Evolutionary conservation across 2,797 vertebrate species (phyloP).

Genomic region (Sebastes nivosus): DNA sequence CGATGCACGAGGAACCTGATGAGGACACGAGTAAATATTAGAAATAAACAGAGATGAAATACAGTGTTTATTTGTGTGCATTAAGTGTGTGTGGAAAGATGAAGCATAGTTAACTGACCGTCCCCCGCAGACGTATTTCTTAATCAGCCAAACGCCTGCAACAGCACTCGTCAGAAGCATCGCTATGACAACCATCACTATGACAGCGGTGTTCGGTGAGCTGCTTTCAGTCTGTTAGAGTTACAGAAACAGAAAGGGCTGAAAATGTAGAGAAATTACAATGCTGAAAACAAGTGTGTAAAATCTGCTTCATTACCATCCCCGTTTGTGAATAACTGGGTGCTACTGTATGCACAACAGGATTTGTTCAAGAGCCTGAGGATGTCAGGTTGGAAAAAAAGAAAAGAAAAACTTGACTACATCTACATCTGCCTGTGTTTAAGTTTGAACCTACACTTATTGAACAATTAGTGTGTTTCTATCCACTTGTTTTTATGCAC

Average conservation of each 20-base stretch:
- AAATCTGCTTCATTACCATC: not conserved
- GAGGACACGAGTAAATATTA: constrained; percentile 1
- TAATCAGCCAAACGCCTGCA: constrained; percentile 87
- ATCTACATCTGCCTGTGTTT: too few relatives aligned
- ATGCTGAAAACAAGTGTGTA: not conserved
- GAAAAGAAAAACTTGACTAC: too few relatives aligned
- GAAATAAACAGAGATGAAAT: not conserved
- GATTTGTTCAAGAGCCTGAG: not conserved
- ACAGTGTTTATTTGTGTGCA: not conserved
- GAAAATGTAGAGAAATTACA: not conserved
- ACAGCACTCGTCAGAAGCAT: constrained; percentile 83
- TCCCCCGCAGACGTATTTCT: constrained; percentile 95
- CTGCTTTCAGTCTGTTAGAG: constrained; percentile 62
- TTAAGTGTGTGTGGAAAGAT: not conserved
- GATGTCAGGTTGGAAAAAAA: not conserved
- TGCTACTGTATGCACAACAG: not conserved
- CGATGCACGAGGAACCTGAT: constrained; percentile 93
- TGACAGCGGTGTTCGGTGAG: constrained; percentile 79
- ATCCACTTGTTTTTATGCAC: not conserved
- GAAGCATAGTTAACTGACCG: constrained; percentile 79
- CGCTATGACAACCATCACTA: constrained; percentile 86
- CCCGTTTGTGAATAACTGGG: not conserved
- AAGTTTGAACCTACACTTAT: too few relatives aligned
- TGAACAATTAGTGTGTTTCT: not conserved
- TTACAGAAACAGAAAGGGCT: not conserved